phyloP scores from a whole-genome alignment of 2,113 vertebrate genomes.

The human region DNA sequence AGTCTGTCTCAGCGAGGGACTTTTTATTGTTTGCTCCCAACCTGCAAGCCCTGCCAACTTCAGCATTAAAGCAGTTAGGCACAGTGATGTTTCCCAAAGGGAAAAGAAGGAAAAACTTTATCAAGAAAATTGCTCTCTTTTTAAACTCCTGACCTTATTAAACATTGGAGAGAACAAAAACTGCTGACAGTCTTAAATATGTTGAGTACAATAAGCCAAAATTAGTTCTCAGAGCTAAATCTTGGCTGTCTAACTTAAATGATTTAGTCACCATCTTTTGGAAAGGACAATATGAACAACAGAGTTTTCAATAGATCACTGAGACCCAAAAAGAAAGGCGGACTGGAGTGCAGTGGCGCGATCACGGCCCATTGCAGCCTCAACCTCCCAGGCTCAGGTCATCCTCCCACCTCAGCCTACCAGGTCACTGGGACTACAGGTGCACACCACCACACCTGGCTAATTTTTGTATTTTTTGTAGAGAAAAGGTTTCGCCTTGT shows the following conservation, averaged over 20 bases:
- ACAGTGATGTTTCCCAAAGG: constrained; percentile 15
- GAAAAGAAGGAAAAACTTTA: background rate
- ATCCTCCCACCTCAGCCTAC: background rate
- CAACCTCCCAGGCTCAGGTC: background rate
- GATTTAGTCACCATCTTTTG: constrained; percentile 38
- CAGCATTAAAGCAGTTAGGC: background rate
- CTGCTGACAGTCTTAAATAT: constrained; percentile 41
- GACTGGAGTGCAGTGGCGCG: background rate
- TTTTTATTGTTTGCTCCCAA: constrained; percentile 41
- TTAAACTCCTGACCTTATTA: constrained; percentile 47
- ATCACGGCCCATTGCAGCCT: background rate
- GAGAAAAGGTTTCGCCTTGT: background rate
- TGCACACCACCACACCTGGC: background rate
- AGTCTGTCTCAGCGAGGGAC: background rate
- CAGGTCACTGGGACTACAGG: background rate
- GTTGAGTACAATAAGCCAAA: background rate
- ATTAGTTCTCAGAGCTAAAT: constrained; percentile 37
- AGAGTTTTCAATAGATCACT: background rate
- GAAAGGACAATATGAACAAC: background rate
- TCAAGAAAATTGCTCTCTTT: constrained; percentile 41
- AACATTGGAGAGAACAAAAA: constrained; percentile 42
- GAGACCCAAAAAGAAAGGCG: background rate
- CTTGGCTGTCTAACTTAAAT: constrained; percentile 16
- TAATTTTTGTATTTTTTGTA: background rate
- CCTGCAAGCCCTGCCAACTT: constrained; percentile 4